Percentiles rank a stretch among this genome's conserved stretches.
These are phyloP conservation scores for Ploceus nigricollis DNA, from an alignment of 2,113 vertebrate genomes.

Conservation along the genomic window DNA sequence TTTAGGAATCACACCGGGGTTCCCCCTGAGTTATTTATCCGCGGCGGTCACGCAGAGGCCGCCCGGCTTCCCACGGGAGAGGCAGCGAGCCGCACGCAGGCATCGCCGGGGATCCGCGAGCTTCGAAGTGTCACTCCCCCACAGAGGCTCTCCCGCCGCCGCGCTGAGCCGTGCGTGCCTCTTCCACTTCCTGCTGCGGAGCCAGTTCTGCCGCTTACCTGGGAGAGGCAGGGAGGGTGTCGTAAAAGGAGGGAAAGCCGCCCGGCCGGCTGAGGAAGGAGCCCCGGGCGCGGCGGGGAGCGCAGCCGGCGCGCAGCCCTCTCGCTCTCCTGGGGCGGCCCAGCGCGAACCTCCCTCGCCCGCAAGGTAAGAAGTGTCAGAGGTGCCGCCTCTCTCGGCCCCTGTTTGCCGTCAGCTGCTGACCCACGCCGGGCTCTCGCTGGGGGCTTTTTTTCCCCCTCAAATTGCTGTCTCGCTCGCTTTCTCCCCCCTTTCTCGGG, in stretches of 20 bases:
- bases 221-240: slow-evolving; percentile 33
- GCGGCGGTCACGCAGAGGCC: neutral
- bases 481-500: neutral
- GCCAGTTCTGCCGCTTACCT: slow-evolving; percentile 74
- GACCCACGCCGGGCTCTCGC: slow-evolving; percentile 2
- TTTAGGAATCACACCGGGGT: neutral
- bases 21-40: fast-evolving
- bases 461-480: neutral
- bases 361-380: slow-evolving; percentile 57
- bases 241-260: neutral
- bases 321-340: neutral
- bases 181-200: slow-evolving; percentile 72
- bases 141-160: neutral
- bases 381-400: neutral
- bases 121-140: slow-evolving; percentile 37
- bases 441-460: neutral
- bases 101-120: fast-evolving
- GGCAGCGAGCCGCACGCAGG: neutral
- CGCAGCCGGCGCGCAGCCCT: neutral
- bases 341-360: neutral
- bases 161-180: neutral
- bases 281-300: neutral
- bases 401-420: neutral
- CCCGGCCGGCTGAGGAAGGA: neutral
- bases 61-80: neutral